phyloP scores from a whole-genome alignment of 2,797 vertebrate species.

The Anguilla obscura region DNA sequence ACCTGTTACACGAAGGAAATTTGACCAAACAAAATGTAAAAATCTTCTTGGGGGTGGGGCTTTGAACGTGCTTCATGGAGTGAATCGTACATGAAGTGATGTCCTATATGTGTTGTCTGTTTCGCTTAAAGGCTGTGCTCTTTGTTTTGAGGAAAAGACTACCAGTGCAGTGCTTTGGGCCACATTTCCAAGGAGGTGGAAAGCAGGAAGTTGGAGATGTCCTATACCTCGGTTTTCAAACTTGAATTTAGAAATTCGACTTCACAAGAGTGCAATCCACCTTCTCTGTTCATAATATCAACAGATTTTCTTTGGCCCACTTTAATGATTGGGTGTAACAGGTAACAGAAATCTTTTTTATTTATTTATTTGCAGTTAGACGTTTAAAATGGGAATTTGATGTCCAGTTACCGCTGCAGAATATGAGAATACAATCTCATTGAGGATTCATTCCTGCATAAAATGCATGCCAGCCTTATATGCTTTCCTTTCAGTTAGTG shows the following conservation, averaged over 20 bases:
- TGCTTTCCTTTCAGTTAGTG: neutral
- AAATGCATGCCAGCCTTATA: neutral
- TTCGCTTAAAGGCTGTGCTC: conserved; percentile 53
- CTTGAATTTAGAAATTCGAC: neutral
- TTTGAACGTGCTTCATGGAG: conserved; percentile 58
- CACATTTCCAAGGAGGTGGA: conserved; percentile 61
- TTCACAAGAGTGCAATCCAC: neutral
- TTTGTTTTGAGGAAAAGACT: conserved; percentile 58
- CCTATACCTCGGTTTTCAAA: neutral
- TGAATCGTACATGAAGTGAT: conserved; percentile 59
- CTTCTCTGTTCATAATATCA: neutral
- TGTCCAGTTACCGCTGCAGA: neutral
- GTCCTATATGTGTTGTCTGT: conserved; percentile 49
- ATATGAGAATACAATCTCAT: neutral
- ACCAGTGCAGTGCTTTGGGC: conserved; percentile 52
- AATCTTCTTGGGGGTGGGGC: conserved; percentile 40
- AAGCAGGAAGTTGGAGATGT: conserved; percentile 37
- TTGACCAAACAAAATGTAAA: conserved; percentile 52
- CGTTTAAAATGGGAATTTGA: neutral
- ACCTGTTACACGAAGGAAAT: conserved; percentile 67
- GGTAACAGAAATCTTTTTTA: neutral
- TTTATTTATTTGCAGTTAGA: neutral
- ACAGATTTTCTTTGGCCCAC: neutral
- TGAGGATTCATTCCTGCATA: neutral
- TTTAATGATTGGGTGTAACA: conserved; percentile 13